Percentiles rank a stretch among this genome's conserved stretches.
These are phyloP conservation scores for Ptilorrhoa leucosticta DNA, from an alignment of 2,113 vertebrate species.

Conservation along the genomic window DNA sequence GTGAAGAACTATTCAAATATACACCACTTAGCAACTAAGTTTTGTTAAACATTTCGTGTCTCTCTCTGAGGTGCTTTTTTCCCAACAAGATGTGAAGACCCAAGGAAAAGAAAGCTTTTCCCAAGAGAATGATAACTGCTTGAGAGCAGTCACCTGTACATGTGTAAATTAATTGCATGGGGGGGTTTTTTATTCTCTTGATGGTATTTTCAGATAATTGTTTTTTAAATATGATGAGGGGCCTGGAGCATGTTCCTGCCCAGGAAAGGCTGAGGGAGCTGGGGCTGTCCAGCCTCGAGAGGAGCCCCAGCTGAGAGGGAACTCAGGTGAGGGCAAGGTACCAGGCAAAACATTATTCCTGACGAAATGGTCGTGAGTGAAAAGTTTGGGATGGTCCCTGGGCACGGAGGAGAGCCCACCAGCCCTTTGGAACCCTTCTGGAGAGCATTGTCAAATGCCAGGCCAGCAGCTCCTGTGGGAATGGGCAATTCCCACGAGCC, in stretches of 20 bases:
- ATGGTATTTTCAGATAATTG: background rate
- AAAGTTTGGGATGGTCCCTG: background rate
- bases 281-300: background rate
- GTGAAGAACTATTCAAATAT: background rate
- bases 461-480: background rate
- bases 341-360: background rate
- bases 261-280: background rate
- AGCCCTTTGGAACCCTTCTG: background rate
- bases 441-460: too few species aligned
- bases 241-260: background rate
- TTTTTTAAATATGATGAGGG: background rate
- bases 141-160: background rate
- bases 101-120: background rate
- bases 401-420: rapidly evolving
- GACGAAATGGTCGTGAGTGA: background rate
- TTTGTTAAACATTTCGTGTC: background rate
- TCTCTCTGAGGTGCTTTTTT: background rate
- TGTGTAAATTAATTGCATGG: background rate
- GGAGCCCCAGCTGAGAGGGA: background rate
- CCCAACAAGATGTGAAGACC: background rate
- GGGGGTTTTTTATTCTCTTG: background rate
- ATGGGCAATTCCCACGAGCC: background rate
- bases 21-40: background rate
- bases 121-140: background rate
- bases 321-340: background rate